Evolutionary conservation across 2,888 invertebrate genomes (phyloP).

Genomic region (Molorchus minor): DNA sequence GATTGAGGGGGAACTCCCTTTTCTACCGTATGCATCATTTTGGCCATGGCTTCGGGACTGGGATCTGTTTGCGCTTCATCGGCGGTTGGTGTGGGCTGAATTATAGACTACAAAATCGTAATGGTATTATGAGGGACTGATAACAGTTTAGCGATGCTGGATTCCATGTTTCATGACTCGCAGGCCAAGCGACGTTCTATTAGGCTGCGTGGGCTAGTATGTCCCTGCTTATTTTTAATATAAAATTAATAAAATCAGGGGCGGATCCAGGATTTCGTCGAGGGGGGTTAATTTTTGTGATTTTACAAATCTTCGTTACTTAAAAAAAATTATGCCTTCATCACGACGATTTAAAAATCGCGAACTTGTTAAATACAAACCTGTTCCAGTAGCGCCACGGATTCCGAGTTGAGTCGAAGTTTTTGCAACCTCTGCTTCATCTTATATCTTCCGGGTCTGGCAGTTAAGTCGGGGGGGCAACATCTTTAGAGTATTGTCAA

Average conservation of each 20-base stretch:
- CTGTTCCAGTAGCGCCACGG: slow-evolving; percentile 52
- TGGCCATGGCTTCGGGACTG: slow-evolving; percentile 57
- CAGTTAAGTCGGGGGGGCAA: slow-evolving; percentile 53
- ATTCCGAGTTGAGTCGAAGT: slow-evolving; percentile 50
- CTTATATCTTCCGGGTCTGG: slow-evolving; percentile 49
- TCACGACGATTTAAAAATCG: too few relatives aligned
- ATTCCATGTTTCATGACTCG: too few relatives aligned
- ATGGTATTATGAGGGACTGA: too few relatives aligned
- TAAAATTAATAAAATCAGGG: too few relatives aligned
- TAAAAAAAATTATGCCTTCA: neutral
- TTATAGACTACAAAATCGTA: slow-evolving; percentile 47
- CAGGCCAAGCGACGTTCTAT: too few relatives aligned
- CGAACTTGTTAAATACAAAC: slow-evolving; percentile 31
- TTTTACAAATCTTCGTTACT: too few relatives aligned
- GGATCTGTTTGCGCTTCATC: slow-evolving; percentile 55
- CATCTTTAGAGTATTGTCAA: slow-evolving; percentile 54
- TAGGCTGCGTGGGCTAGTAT: too few relatives aligned
- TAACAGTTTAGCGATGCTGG: too few relatives aligned
- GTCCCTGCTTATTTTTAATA: too few relatives aligned
- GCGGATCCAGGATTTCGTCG: too few relatives aligned
- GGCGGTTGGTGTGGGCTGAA: slow-evolving; percentile 48
- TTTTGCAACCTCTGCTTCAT: slow-evolving; percentile 53
- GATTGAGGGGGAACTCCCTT: slow-evolving; percentile 53
- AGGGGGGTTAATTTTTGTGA: too few relatives aligned
- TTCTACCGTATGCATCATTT: slow-evolving; percentile 59